phyloP scores from a whole-genome alignment of 2,113 vertebrate genomes.

The Ardeotis arabs region DNA sequence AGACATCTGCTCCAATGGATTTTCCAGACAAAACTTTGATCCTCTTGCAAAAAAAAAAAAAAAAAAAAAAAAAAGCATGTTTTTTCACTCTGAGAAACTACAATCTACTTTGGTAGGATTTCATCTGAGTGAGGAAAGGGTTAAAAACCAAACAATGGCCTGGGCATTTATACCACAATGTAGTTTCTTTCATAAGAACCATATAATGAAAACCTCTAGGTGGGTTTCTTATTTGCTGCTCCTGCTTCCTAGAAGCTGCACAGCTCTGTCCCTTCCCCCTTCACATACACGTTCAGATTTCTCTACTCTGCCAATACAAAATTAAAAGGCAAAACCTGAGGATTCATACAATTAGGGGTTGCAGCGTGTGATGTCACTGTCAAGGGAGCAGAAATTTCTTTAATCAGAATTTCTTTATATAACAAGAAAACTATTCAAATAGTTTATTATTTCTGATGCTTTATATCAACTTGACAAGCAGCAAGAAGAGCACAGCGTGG shows the following conservation, averaged over 20 bases:
- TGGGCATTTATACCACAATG: background rate
- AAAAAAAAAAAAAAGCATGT: too few species aligned
- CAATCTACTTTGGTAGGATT: background rate
- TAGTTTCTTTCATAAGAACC: conserved; percentile 2
- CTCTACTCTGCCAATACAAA: background rate
- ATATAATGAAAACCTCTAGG: conserved; percentile 1
- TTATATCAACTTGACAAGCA: background rate
- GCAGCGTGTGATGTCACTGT: background rate
- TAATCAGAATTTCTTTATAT: background rate
- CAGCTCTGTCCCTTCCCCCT: background rate
- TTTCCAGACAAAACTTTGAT: background rate
- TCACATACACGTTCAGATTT: background rate
- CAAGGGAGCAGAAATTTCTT: background rate
- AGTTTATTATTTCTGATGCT: background rate
- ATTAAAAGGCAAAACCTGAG: background rate
- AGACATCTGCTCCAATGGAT: background rate
- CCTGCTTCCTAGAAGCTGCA: background rate
- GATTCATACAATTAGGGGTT: background rate
- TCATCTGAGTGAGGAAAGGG: background rate
- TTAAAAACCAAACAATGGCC: conserved; percentile 11
- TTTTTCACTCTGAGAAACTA: background rate
- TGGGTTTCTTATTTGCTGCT: conserved; percentile 6
- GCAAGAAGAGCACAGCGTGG: background rate
- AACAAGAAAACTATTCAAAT: background rate
- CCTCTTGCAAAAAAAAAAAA: background rate